Conservation (phyloP, 2,888 invertebrate species). For the Andricus quercusramuli region DNA sequence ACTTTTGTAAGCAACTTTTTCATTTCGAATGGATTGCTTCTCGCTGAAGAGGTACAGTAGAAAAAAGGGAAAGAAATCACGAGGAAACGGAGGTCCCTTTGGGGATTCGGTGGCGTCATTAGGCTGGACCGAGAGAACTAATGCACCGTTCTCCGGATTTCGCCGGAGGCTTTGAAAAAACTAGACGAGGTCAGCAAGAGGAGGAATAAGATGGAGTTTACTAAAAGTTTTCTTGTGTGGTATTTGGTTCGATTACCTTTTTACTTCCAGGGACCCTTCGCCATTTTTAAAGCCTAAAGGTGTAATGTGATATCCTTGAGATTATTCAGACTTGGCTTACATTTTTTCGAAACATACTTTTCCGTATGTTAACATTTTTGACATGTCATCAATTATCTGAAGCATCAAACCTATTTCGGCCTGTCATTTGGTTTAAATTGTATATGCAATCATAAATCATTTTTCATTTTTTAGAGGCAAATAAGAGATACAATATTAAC, state of each 20-base stretch:
- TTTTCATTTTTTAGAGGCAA: no score
- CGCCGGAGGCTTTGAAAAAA: constrained; percentile 68
- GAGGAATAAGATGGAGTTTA: constrained; percentile 17
- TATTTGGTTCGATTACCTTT: constrained; percentile 21
- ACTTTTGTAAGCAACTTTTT: constrained; percentile 44
- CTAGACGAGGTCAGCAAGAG: constrained; percentile 69
- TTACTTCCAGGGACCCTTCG: neutral
- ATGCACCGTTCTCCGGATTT: constrained; percentile 67
- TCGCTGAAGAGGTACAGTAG: constrained; percentile 53
- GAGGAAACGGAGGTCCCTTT: constrained; percentile 70
- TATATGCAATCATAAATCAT: no score
- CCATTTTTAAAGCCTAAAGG: neutral
- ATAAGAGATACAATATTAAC: no score
- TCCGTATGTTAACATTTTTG: no score
- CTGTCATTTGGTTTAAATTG: no score
- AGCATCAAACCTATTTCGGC: no score
- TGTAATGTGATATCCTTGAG: no score
- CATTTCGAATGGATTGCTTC: constrained; percentile 48
- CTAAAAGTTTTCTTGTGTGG: constrained; percentile 13
- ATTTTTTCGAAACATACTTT: no score
- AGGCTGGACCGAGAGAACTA: constrained; percentile 67
- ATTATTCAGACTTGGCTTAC: no score
- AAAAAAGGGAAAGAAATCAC: constrained; percentile 68
- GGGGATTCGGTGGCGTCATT: constrained; percentile 73
- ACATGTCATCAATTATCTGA: no score